These are phyloP conservation scores for Papilio machaon DNA, from an alignment of 1,140 invertebrate genomes.

Conservation along the genomic window DNA sequence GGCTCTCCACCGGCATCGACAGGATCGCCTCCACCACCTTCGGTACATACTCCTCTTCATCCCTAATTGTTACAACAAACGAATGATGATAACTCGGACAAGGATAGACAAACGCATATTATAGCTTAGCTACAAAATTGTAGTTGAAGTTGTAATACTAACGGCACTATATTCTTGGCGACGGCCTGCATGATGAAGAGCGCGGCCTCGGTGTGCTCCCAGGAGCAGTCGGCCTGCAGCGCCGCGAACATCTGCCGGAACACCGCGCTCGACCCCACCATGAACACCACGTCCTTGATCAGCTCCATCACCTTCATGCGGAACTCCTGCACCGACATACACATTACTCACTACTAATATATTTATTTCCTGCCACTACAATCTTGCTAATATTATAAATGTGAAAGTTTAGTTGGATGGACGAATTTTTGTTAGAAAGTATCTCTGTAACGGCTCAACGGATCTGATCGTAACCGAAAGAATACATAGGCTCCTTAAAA, in stretches of 20 bases:
- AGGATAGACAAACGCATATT: too few relatives aligned
- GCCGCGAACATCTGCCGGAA: conserved; percentile 95
- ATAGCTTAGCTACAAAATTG: too few relatives aligned
- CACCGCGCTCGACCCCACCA: conserved; percentile 95
- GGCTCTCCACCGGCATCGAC: conserved; percentile 91
- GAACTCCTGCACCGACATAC: conserved; percentile 88
- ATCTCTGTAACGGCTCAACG: too few relatives aligned
- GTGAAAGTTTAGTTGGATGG: too few relatives aligned
- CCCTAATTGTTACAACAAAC: conserved; percentile 82
- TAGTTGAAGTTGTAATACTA: conserved; percentile 77
- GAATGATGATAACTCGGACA: too few relatives aligned
- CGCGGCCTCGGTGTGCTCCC: conserved; percentile 97
- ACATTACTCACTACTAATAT: background rate
- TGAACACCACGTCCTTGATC: conserved; percentile 98
- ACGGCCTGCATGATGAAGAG: conserved; percentile 98
- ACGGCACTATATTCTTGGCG: conserved; percentile 98
- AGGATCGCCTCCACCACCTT: conserved; percentile 96
- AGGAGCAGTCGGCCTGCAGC: conserved; percentile 86
- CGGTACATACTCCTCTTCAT: conserved; percentile 95
- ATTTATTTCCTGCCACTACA: too few relatives aligned
- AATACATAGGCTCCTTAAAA: too few relatives aligned
- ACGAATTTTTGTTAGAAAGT: too few relatives aligned
- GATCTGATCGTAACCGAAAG: too few relatives aligned
- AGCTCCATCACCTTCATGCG: conserved; percentile 94
- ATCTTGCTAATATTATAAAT: too few relatives aligned